Evolutionary conservation across 2,113 vertebrate genomes (phyloP).

Genomic region (Callospermophilus lateralis): DNA sequence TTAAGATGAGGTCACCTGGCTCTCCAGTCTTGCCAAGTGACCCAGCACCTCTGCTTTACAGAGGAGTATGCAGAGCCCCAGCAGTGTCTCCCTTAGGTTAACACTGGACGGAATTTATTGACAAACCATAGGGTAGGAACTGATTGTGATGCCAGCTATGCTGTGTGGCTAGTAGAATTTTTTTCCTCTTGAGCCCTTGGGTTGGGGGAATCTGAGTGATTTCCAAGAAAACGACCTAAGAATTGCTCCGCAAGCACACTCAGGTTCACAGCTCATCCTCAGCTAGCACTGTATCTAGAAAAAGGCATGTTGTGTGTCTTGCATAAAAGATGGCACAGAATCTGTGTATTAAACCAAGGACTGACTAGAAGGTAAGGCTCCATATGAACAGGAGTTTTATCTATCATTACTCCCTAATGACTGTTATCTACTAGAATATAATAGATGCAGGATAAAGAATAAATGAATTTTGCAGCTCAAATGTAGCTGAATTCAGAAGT

Average conservation of each 20-base stretch:
- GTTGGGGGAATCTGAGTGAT: too few species aligned
- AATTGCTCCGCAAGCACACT: not conserved
- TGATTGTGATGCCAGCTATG: not conserved
- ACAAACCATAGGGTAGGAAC: not conserved
- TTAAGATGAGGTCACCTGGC: not conserved
- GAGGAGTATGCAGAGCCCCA: not conserved
- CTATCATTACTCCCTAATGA: not conserved
- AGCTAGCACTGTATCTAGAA: not conserved
- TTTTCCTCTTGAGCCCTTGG: not conserved
- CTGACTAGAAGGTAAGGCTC: not conserved
- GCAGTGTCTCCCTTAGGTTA: rapidly evolving
- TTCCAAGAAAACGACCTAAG: not conserved
- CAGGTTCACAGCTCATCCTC: not conserved
- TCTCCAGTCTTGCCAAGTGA: not conserved
- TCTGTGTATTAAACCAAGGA: not conserved
- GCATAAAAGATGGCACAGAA: not conserved
- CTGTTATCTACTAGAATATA: not conserved
- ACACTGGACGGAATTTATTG: not conserved
- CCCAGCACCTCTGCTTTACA: not conserved
- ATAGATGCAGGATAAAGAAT: not conserved
- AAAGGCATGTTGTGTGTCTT: not conserved
- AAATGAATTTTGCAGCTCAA: not conserved
- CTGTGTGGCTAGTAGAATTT: not conserved
- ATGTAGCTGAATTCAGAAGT: not conserved
- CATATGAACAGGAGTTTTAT: not conserved